phyloP scores from a whole-genome alignment of 2,888 invertebrate genomes.

The Lithophane ornitopus region DNA sequence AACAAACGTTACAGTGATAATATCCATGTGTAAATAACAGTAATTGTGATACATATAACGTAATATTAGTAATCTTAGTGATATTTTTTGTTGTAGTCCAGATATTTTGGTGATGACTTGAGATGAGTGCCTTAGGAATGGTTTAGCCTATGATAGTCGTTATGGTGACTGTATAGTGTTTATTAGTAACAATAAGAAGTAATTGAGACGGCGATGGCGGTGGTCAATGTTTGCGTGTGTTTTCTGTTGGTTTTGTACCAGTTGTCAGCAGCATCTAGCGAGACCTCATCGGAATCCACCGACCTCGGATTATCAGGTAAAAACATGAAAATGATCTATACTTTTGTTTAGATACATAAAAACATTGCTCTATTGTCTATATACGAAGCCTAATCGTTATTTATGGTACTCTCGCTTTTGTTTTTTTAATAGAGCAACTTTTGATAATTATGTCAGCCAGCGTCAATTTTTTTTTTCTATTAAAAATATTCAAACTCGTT shows the following conservation, averaged over 20 bases:
- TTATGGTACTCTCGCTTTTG: background rate
- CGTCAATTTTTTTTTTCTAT: background rate
- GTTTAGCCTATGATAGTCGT: slow-evolving; percentile 68
- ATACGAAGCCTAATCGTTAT: background rate
- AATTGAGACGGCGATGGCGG: slow-evolving; percentile 84
- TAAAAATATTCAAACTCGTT: background rate
- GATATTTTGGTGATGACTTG: slow-evolving; percentile 79
- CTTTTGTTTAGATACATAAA: background rate
- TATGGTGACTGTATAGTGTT: slow-evolving; percentile 81
- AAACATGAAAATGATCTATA: slow-evolving; percentile 23
- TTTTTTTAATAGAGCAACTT: slow-evolving; percentile 14
- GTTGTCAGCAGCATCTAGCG: slow-evolving; percentile 80
- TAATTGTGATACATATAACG: slow-evolving; percentile 67
- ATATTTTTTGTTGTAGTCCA: slow-evolving; percentile 72
- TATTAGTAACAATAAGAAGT: slow-evolving; percentile 79
- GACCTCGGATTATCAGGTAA: slow-evolving; percentile 84
- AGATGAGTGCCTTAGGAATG: slow-evolving; percentile 67
- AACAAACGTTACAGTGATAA: slow-evolving; percentile 56
- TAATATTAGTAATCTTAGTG: slow-evolving; percentile 63
- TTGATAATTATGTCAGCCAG: background rate
- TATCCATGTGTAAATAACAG: slow-evolving; percentile 60
- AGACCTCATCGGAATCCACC: slow-evolving; percentile 83
- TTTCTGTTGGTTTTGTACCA: slow-evolving; percentile 84
- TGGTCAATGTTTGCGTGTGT: slow-evolving; percentile 86
- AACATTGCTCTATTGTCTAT: background rate